phyloP scores from a whole-genome alignment of 2,797 vertebrate genomes.

The Enteromius paludinosus region DNA sequence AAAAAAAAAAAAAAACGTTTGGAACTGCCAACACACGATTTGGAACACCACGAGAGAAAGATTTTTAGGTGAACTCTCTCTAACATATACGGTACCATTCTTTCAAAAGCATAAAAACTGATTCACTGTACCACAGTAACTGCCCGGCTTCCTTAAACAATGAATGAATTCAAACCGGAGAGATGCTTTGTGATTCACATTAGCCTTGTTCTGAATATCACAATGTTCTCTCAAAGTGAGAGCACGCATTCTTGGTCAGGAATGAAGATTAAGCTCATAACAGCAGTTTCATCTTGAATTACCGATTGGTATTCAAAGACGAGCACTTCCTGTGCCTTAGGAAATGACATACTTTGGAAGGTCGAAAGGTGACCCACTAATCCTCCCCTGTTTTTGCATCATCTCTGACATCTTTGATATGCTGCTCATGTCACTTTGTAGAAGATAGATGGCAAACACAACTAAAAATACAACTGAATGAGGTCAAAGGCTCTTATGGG shows the following conservation, averaged over 20 bases:
- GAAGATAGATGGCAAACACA: constrained; percentile 38
- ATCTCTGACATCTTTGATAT: constrained; percentile 40
- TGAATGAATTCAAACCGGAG: constrained; percentile 1
- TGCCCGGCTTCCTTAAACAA: constrained; percentile 10
- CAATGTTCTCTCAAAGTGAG: constrained; percentile 44
- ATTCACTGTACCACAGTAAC: background rate
- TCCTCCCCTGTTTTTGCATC: background rate
- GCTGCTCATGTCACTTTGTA: constrained; percentile 31
- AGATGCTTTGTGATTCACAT: constrained; percentile 33
- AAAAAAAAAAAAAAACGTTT: too few relatives aligned
- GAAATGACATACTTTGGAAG: constrained; percentile 69
- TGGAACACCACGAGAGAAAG: background rate
- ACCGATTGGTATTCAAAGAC: constrained; percentile 75
- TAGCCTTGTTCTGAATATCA: constrained; percentile 36
- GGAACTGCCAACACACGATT: background rate
- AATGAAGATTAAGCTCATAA: constrained; percentile 44
- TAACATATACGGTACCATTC: background rate
- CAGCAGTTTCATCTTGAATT: constrained; percentile 9
- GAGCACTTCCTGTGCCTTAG: constrained; percentile 72
- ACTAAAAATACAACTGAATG: constrained; percentile 62
- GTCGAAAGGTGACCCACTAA: constrained; percentile 64
- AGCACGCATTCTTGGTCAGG: constrained; percentile 53
- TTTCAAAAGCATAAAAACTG: background rate
- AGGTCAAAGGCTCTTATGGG: constrained; percentile 57
- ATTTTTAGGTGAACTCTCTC: background rate